Evolutionary conservation across 2,797 vertebrate species (phyloP), one percentile per base, ranked within the genome.

Genomic region (Erithacus rubecula): DNA sequence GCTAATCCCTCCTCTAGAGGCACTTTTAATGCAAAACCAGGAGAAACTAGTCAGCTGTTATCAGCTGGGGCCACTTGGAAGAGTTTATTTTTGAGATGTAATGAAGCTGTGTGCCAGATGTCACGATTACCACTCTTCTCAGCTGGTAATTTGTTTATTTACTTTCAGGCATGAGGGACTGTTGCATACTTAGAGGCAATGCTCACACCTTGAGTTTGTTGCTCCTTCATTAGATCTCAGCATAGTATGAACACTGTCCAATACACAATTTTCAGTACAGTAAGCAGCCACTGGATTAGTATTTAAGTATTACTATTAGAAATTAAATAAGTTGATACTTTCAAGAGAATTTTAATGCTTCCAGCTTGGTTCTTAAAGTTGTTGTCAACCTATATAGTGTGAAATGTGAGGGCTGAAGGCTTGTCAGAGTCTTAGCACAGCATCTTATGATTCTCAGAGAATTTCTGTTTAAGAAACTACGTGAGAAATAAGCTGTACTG

Each of bases 51-150:
- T 26, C 17, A 53, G 58, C 59, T 60, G 46, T 87, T 95, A 87
- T 53, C 76, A 96, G 64, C 79, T 86, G 39, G 44, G 36, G 49
- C 81, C 75, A 67, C 49, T 92, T 84, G 60, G 59, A 76, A 83
- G 62, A 64, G 65, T 52, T 93, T 80, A 58, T 59, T 94, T 96
- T 92, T 82, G 59, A 84, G 76, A 74, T 20, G 23, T 67, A 70
- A 59, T 70, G 71, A 77, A 87, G 60, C 60, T 47, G 6, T 64
- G 43, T 90, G 81, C 44, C 74, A 92, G 49, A n/a, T 81, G 49
- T 77, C 56, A 47, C 34, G 20, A 55, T 80, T 52, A 22, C 56
- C 79, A 10, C 52, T 67, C 59, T 59, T 75, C 58, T 37, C 34
- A 82, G 36, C 47, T 12, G 9, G 65, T 91, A 32, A 41, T 65